Evolutionary conservation across 2,888 invertebrate species (phyloP).

Genomic region (Limulus polyphemus): DNA sequence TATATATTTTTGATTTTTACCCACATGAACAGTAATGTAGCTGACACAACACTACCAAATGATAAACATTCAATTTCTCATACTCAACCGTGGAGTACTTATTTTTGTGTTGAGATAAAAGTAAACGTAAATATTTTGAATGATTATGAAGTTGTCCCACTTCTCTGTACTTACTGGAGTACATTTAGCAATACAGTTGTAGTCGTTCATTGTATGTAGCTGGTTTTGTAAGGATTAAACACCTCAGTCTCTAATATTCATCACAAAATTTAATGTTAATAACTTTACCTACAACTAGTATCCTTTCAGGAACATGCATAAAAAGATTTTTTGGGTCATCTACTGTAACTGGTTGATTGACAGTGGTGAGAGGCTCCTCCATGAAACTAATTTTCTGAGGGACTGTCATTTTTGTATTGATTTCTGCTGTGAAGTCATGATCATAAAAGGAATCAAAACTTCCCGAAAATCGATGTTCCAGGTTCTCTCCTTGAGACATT

Average conservation of each 20-base stretch:
- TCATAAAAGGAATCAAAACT: slow-evolving; percentile 41
- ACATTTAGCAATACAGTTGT: neutral
- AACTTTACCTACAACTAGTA: slow-evolving; percentile 67
- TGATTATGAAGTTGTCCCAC: neutral
- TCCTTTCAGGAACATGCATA: slow-evolving; percentile 88
- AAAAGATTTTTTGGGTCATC: slow-evolving; percentile 10
- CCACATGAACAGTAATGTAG: too few species aligned
- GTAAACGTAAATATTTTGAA: too few species aligned
- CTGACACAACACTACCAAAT: too few species aligned
- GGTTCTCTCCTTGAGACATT: slow-evolving; percentile 14
- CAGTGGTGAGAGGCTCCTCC: slow-evolving; percentile 14
- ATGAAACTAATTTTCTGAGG: slow-evolving; percentile 64
- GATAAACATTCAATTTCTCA: too few species aligned
- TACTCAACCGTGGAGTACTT: too few species aligned
- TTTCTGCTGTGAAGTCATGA: slow-evolving; percentile 59
- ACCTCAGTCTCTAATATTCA: neutral
- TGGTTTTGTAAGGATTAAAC: neutral
- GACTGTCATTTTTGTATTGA: slow-evolving; percentile 67
- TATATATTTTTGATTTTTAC: too few species aligned
- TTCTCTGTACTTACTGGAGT: neutral
- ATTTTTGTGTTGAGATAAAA: too few species aligned
- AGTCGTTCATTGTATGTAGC: neutral
- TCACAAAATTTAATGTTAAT: neutral
- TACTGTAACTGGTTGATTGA: slow-evolving; percentile 8
- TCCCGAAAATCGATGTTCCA: slow-evolving; percentile 9